Evolutionary conservation across 2,797 vertebrate species (phyloP).

Genomic region (Lagorchestes hirsutus): DNA sequence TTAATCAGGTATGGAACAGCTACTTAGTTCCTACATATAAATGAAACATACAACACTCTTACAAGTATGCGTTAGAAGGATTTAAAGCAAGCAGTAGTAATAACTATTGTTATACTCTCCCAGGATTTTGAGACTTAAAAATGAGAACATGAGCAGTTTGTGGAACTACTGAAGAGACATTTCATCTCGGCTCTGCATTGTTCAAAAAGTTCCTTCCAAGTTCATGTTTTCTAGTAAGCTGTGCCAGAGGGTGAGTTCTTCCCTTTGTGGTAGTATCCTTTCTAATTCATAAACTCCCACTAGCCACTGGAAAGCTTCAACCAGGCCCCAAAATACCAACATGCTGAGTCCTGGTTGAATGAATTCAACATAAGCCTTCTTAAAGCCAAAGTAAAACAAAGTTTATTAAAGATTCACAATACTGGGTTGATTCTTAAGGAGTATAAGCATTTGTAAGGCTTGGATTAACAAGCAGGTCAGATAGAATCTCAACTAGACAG

Average conservation of each 20-base stretch:
- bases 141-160: background rate
- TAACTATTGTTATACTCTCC: background rate
- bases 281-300: background rate
- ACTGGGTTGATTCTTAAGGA: too few species aligned
- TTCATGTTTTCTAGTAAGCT: background rate
- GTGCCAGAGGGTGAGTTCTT: background rate
- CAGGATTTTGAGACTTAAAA: background rate
- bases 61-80: background rate
- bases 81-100: too few species aligned
- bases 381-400: too few species aligned
- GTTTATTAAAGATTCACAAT: too few species aligned
- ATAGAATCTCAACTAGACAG: too few species aligned
- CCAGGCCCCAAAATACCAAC: background rate
- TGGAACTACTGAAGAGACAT: background rate
- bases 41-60: background rate
- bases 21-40: background rate
- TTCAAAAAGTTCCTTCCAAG: background rate
- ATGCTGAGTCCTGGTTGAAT: too few species aligned
- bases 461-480: too few species aligned
- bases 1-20: background rate
- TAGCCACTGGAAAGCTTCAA: background rate
- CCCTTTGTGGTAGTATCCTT: background rate
- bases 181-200: background rate
- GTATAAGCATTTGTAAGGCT: too few species aligned
- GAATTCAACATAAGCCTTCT: too few species aligned